phyloP scores from a whole-genome alignment of 2,797 vertebrate species.

The Acipenser ruthenus region DNA sequence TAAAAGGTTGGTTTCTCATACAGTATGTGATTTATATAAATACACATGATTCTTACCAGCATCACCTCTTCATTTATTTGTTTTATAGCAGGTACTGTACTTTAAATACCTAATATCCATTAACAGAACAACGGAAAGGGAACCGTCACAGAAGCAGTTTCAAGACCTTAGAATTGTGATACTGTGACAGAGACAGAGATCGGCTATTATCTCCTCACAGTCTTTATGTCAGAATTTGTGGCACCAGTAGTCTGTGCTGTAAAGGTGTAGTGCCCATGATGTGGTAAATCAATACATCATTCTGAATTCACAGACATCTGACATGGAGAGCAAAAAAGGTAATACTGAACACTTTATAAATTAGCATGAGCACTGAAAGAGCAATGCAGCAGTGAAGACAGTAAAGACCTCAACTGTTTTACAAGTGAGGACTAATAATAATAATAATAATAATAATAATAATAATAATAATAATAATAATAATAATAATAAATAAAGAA shows the following conservation, averaged over 20 bases:
- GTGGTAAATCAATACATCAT: slow-evolving; percentile 16
- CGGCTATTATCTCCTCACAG: slow-evolving; percentile 15
- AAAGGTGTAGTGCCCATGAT: slow-evolving; percentile 12
- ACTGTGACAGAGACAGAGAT: slow-evolving; percentile 18
- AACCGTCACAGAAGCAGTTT: not conserved
- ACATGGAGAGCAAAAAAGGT: slow-evolving; percentile 10
- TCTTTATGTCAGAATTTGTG: slow-evolving; percentile 17
- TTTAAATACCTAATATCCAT: not conserved
- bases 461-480: too few relatives aligned
- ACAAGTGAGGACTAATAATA: too few relatives aligned
- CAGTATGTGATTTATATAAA: too few relatives aligned
- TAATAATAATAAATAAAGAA: too few relatives aligned
- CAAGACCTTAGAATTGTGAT: not conserved
- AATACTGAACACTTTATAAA: too few relatives aligned
- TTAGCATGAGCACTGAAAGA: too few relatives aligned
- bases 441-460: too few relatives aligned
- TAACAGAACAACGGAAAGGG: not conserved
- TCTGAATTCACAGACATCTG: slow-evolving; percentile 9
- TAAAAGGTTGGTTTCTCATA: too few relatives aligned
- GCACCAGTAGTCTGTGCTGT: slow-evolving; percentile 13
- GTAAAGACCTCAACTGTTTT: too few relatives aligned
- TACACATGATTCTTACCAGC: too few relatives aligned
- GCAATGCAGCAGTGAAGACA: too few relatives aligned
- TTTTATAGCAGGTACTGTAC: not conserved
- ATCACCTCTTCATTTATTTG: too few relatives aligned